Evolutionary conservation across 2,797 vertebrate genomes (phyloP).

Genomic region (Coregonus sp.): DNA sequence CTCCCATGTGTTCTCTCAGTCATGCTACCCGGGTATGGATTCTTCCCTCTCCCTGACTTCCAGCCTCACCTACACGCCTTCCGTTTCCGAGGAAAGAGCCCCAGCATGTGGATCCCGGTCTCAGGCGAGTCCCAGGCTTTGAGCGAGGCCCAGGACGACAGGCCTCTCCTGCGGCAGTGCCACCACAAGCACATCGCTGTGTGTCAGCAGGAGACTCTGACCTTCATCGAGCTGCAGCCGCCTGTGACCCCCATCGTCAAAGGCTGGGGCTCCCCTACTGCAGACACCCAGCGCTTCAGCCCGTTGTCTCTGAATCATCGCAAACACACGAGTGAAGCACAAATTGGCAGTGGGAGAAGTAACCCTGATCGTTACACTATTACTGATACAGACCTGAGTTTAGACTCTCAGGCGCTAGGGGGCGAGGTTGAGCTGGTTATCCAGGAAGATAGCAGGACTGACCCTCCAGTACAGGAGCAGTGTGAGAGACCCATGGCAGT

Average conservation of each 20-base stretch:
- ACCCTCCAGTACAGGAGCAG: constrained; percentile 31
- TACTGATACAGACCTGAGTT: constrained; percentile 18
- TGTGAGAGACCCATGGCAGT: constrained; percentile 42
- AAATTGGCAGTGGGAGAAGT: constrained; percentile 42
- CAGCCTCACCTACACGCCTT: constrained; percentile 79
- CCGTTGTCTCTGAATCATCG: constrained; percentile 47
- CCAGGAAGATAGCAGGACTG: constrained; percentile 43
- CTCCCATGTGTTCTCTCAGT: constrained; percentile 65
- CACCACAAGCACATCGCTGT: constrained; percentile 80
- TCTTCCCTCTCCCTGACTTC: constrained; percentile 82
- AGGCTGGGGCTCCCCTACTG: constrained; percentile 49
- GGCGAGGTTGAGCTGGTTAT: constrained; percentile 29
- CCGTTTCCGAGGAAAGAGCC: constrained; percentile 69
- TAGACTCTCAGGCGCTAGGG: constrained; percentile 18
- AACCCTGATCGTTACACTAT: constrained; percentile 15
- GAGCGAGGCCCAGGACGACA: constrained; percentile 67
- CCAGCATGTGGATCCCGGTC: constrained; percentile 80
- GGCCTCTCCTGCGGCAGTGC: constrained; percentile 65
- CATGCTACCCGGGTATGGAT: constrained; percentile 84
- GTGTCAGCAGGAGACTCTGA: constrained; percentile 76
- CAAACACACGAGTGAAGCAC: constrained; percentile 48
- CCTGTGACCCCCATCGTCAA: constrained; percentile 60
- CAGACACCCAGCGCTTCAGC: constrained; percentile 46
- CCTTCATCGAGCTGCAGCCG: constrained; percentile 62
- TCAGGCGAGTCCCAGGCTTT: constrained; percentile 72